phyloP scores from a whole-genome alignment of 2,888 invertebrate species.

The Pammene aurita region DNA sequence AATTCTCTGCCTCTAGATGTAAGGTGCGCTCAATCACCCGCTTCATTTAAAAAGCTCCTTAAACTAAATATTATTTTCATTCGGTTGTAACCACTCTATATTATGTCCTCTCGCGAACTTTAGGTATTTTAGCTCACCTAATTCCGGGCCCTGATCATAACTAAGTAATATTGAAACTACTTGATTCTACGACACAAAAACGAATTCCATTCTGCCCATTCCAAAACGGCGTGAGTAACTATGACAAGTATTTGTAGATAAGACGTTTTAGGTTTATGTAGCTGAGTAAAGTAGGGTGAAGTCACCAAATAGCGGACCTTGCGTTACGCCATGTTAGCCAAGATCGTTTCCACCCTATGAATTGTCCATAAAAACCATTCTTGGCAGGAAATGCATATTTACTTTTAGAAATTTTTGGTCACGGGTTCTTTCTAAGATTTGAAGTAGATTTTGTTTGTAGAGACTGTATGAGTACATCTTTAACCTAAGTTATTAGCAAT shows the following conservation, averaged over 20 bases:
- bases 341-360: slow-evolving; percentile 15
- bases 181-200: slow-evolving; percentile 7
- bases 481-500: too few relatives aligned
- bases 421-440: neutral
- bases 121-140: too few relatives aligned
- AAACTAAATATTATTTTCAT: too few relatives aligned
- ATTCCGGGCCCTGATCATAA: too few relatives aligned
- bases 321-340: slow-evolving; percentile 12
- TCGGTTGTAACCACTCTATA: too few relatives aligned
- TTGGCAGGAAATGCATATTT: slow-evolving; percentile 12
- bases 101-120: too few relatives aligned
- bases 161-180: slow-evolving; percentile 4
- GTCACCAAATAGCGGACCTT: slow-evolving; percentile 15
- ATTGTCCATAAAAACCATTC: slow-evolving; percentile 16
- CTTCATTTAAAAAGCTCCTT: too few relatives aligned
- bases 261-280: neutral
- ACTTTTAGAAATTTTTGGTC: slow-evolving; percentile 3
- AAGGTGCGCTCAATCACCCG: too few relatives aligned
- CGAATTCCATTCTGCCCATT: neutral
- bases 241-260: neutral
- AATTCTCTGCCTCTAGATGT: too few relatives aligned
- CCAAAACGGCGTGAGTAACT: neutral
- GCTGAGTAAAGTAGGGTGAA: slow-evolving; percentile 11
- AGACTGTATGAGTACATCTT: neutral
- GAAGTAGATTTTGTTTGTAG: neutral